A percentile compares a stretch with the other conserved stretches of the same genome.
Conservation (phyloP, 2,113 vertebrate species). For the Sebastes schlegelii region DNA sequence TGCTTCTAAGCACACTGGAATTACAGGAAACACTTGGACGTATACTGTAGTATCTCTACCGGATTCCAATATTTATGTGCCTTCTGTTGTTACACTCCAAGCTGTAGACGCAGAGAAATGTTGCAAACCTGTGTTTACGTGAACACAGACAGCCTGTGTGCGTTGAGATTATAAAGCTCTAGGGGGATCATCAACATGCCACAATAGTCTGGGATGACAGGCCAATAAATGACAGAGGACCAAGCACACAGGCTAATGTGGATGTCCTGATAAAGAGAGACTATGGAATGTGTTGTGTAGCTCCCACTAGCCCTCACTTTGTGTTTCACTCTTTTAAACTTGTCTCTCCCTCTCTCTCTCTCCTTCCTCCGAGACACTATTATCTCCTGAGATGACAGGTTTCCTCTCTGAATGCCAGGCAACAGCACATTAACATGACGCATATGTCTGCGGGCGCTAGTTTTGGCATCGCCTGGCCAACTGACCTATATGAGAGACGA, state of each 20-base stretch:
- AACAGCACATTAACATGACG: no score
- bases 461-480: no score
- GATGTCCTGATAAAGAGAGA: constrained; percentile 9
- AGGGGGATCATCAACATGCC: constrained; percentile 39
- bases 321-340: background rate
- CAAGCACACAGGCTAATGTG: background rate
- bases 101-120: background rate
- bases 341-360: background rate
- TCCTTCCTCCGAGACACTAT: background rate
- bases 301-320: background rate
- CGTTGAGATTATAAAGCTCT: constrained; percentile 32
- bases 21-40: background rate
- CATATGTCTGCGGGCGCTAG: no score
- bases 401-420: no score
- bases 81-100: background rate
- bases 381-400: no score
- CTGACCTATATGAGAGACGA: no score
- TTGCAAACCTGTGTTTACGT: constrained; percentile 32
- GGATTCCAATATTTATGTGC: background rate
- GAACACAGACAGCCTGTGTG: background rate
- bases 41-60: background rate
- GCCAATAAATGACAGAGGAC: constrained; percentile 22
- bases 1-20: no score
- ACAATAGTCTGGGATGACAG: constrained; percentile 27
- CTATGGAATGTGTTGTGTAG: background rate